Conservation (phyloP, 2,888 invertebrate species). For the Hypomecis atomaria region DNA sequence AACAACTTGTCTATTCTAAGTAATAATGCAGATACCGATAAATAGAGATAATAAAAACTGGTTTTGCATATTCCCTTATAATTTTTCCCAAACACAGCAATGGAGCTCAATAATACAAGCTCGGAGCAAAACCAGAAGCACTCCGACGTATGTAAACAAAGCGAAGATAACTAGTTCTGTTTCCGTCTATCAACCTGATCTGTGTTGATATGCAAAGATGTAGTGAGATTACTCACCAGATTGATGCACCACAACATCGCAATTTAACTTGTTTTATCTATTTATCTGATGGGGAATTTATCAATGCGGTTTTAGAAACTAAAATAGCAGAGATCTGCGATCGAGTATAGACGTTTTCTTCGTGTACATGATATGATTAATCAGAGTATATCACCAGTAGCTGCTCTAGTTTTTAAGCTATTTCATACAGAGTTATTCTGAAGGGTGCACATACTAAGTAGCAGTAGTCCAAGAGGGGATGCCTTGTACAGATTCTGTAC, state of each 20-base stretch:
- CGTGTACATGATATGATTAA: too few species aligned
- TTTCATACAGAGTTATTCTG: too few species aligned
- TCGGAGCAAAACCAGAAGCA: slow-evolving; percentile 33
- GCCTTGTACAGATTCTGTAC: too few species aligned
- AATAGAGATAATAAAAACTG: background rate
- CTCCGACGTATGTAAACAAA: slow-evolving; percentile 31
- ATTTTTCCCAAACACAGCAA: background rate
- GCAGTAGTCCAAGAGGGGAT: too few species aligned
- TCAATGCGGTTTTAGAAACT: slow-evolving; percentile 13
- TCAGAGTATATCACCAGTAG: too few species aligned
- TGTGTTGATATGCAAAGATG: slow-evolving; percentile 22
- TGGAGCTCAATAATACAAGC: slow-evolving; percentile 17
- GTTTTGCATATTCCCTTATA: background rate
- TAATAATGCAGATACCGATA: too few species aligned
- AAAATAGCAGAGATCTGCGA: background rate
- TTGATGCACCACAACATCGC: slow-evolving; percentile 26
- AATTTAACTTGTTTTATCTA: slow-evolving; percentile 18
- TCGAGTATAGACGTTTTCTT: background rate
- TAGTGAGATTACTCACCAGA: slow-evolving; percentile 26
- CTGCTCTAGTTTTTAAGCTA: too few species aligned
- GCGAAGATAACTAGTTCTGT: slow-evolving; percentile 30
- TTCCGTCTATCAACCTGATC: slow-evolving; percentile 24
- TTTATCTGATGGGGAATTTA: slow-evolving; percentile 10
- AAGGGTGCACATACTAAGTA: too few species aligned
- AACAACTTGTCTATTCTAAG: too few species aligned